Conservation (phyloP, 1,140 invertebrate genomes). For the Anagrus nilaparvatae region DNA sequence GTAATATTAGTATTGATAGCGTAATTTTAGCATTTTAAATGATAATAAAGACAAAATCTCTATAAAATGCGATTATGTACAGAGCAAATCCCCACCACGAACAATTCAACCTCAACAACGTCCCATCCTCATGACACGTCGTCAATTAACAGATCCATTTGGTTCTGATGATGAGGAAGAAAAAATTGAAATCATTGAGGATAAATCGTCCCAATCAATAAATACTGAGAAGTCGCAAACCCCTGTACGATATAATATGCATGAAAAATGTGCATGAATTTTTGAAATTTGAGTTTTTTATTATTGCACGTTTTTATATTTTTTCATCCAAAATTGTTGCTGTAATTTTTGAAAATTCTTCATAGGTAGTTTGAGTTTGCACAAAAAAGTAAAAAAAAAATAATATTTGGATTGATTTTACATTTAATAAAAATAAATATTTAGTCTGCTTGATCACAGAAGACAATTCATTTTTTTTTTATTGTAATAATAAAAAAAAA, state of each 20-base stretch:
- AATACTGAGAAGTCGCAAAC: slow-evolving; percentile 35
- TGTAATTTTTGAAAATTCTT: not conserved
- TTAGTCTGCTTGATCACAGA: no score
- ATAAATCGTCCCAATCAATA: slow-evolving; percentile 35
- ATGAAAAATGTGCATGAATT: slow-evolving; percentile 11
- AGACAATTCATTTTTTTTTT: no score
- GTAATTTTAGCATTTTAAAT: no score
- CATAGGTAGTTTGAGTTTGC: not conserved
- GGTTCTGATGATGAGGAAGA: slow-evolving; percentile 85
- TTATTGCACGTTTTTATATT: slow-evolving; percentile 2
- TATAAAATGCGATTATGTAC: slow-evolving; percentile 12
- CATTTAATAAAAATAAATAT: no score
- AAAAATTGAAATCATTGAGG: slow-evolving; percentile 38
- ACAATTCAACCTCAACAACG: slow-evolving; percentile 26
- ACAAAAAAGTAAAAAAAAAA: no score
- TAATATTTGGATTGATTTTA: no score
- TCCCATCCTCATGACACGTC: slow-evolving; percentile 68
- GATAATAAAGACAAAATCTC: no score
- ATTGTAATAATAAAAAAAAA: no score
- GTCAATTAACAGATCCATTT: slow-evolving; percentile 81
- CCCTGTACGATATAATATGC: slow-evolving; percentile 34
- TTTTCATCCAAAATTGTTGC: not conserved
- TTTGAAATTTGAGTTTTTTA: slow-evolving; percentile 6
- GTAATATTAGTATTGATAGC: no score
- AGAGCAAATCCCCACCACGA: slow-evolving; percentile 42